A percentile compares a stretch with the other conserved stretches of the same genome.
phyloP scores from a whole-genome alignment of 2,113 vertebrate genomes.

The Brachypodius melanocephalos region DNA sequence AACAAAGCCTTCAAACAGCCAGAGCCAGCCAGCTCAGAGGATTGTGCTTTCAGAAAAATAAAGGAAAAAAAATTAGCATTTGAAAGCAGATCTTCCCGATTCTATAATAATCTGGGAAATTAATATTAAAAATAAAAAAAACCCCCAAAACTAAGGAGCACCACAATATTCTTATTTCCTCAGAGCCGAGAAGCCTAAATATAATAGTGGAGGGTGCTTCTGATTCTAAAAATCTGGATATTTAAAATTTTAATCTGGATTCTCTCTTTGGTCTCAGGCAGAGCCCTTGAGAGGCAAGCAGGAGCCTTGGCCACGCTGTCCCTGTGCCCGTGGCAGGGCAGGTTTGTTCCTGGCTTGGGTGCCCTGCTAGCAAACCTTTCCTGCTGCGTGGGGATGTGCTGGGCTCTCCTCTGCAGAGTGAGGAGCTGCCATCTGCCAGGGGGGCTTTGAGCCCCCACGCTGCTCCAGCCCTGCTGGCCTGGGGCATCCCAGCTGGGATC shows the following conservation, averaged over 20 bases:
- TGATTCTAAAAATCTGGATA: neutral
- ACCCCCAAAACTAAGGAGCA: neutral
- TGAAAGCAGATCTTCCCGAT: slow-evolving; percentile 5
- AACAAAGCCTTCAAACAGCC: neutral
- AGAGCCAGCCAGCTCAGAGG: neutral
- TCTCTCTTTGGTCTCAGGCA: neutral
- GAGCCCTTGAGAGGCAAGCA: rapidly evolving
- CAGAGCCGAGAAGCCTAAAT: neutral
- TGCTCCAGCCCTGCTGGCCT: neutral
- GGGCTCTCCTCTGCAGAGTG: rapidly evolving
- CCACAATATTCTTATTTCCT: neutral
- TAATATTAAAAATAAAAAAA: neutral
- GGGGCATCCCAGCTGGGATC: neutral
- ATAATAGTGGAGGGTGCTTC: neutral
- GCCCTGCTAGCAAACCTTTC: neutral
- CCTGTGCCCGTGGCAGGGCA: rapidly evolving
- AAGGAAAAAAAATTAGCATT: neutral
- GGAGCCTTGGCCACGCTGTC: neutral
- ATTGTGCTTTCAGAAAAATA: neutral
- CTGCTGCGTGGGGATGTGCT: rapidly evolving
- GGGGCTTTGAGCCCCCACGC: neutral
- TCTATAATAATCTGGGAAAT: slow-evolving; percentile 1
- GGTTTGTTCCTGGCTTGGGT: neutral
- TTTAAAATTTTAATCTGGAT: neutral
- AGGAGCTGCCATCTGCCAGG: neutral